Conservation (phyloP, 2,113 vertebrate genomes). For the Mastomys natalensis region DNA sequence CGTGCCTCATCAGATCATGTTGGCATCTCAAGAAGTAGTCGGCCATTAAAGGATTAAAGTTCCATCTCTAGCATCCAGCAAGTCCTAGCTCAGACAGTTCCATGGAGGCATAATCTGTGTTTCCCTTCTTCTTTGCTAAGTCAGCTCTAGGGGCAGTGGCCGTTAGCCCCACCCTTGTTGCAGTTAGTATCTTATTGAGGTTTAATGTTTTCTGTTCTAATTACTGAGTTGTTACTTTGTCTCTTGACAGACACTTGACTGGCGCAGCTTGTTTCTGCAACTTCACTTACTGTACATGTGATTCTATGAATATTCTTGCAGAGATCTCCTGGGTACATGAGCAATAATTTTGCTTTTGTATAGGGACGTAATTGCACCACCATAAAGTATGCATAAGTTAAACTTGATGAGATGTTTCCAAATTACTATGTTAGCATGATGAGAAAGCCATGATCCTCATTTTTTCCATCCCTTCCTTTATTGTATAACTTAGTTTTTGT, state of each 20-base stretch:
- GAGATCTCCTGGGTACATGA: not conserved
- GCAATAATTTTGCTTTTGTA: not conserved
- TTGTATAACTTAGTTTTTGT: not conserved
- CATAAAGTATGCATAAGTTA: not conserved
- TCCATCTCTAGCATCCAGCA: not conserved
- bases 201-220: not conserved
- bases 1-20: not conserved
- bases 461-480: not conserved
- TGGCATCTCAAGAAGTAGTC: not conserved
- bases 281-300: not conserved
- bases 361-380: not conserved
- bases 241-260: not conserved
- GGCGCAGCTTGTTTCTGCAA: not conserved
- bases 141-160: not conserved
- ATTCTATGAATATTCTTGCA: not conserved
- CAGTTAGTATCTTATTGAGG: not conserved
- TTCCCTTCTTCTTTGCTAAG: not conserved
- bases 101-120: not conserved
- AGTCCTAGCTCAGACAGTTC: not conserved
- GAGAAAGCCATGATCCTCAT: not conserved
- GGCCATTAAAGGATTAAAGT: not conserved
- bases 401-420: not conserved
- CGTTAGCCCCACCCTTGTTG: not conserved
- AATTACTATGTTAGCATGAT: not conserved
- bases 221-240: not conserved